Evolutionary conservation across 2,888 invertebrate genomes (phyloP), one percentile per base, ranked within the genome.

Genomic region (Conchocele bisecta): DNA sequence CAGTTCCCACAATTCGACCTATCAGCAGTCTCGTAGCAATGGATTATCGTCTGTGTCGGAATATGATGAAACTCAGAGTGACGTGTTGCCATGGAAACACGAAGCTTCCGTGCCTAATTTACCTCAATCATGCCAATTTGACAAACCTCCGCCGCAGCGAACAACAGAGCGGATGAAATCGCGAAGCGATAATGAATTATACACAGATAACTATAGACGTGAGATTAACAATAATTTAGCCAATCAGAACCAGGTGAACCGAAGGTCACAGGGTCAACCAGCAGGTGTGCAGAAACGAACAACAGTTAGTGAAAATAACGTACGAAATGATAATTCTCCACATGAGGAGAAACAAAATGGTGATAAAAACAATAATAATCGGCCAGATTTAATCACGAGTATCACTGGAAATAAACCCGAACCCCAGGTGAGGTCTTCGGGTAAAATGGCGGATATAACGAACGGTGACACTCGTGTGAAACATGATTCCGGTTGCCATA

Each of bases 401-500:
- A 53, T 51, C 1, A 28, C n/a, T n/a, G 51, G 35, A 3, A 51
- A 35, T 51, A 51, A 51, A 33, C 17, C 35, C 3, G 35, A 51
- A 51, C 13, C 51, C 26, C 33, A 51, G n/a, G 22, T 13, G 22
- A 51, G 22, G 22, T 33, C 31, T 28, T n/a, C 28, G 15, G 33
- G 41, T 22, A 17, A 58, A 31, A 37, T 26, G 51, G 20, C 28
- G 24, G 29, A 51, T 39, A 33, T 31, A 15, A 29, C 58, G 42
- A 37, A 51, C 26, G 15, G 37, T 17, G 37, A 54, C 15, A 28
- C 26, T 11, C 31, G 66, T 20, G 20, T 20, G 22, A 68, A 73
- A 39, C 68, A 68, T 73, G 68, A 68, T 35, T 68, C 67, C 22
- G 73, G 73, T 51, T 68, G 64, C 26, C 54, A 64, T 57, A 68